These are phyloP conservation scores for Cybosia mesomella DNA, from an alignment of 2,888 invertebrate species.

Conservation along the genomic window DNA sequence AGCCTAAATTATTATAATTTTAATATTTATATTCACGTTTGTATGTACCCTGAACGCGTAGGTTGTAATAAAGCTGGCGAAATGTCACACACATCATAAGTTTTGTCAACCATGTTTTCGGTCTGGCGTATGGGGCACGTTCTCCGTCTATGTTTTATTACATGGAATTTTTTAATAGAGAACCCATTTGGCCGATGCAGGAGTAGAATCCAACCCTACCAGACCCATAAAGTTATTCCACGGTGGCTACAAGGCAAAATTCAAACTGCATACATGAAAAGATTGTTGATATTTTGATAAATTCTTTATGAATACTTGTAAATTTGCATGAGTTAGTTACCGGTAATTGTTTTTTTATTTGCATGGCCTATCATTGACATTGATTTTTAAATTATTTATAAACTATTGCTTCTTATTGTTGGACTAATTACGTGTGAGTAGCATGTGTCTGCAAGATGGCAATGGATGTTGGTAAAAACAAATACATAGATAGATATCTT, in stretches of 20 bases:
- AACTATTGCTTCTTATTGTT: slow-evolving; percentile 40
- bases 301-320: slow-evolving; percentile 10
- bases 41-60: background rate
- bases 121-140: background rate
- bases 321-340: slow-evolving; percentile 16
- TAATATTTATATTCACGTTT: background rate
- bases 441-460: slow-evolving; percentile 13
- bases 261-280: background rate
- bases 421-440: background rate
- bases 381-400: slow-evolving; percentile 44
- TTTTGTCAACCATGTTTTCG: background rate
- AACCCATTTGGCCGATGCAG: background rate
- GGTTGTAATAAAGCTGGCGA: too few relatives aligned
- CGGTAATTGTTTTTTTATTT: slow-evolving; percentile 24
- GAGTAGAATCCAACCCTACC: background rate
- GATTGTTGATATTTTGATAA: slow-evolving; percentile 1
- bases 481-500: too few relatives aligned
- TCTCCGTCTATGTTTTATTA: too few relatives aligned
- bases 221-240: background rate
- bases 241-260: background rate
- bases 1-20: background rate
- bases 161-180: background rate
- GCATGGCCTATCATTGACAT: slow-evolving; percentile 38
- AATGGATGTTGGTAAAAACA: slow-evolving; percentile 12
- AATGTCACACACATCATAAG: too few relatives aligned